These are phyloP conservation scores for Cataglyphis albicans DNA, from an alignment of 2,888 invertebrate species.

Conservation along the genomic window DNA sequence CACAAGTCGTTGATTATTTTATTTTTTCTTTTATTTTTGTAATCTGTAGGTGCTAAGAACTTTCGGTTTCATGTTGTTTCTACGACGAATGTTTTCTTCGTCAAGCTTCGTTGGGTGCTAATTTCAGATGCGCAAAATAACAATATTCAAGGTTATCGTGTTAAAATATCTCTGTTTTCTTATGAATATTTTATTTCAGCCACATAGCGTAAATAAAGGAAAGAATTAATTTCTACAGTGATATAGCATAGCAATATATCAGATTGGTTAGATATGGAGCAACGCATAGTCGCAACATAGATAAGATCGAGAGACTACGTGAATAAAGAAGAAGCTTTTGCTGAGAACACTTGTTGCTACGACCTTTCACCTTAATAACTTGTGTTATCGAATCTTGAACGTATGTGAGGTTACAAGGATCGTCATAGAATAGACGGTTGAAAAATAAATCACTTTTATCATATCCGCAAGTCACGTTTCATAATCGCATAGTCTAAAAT, in stretches of 20 bases:
- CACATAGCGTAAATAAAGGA: conserved; percentile 1
- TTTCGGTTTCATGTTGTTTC: neutral
- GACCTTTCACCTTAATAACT: conserved; percentile 41
- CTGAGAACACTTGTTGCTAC: conserved; percentile 72
- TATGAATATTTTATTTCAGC: conserved; percentile 48
- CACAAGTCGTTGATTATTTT: neutral
- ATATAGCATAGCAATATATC: conserved; percentile 28
- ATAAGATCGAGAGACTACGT: conserved; percentile 43
- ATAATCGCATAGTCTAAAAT: neutral
- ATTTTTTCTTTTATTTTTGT: neutral
- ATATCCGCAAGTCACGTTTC: neutral
- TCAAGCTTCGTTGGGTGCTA: neutral
- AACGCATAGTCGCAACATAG: conserved; percentile 10
- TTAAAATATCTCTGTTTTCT: neutral
- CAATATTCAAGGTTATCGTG: neutral
- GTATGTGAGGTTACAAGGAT: neutral
- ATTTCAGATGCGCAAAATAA: neutral
- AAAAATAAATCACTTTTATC: conserved; percentile 28
- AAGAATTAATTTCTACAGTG: conserved; percentile 48
- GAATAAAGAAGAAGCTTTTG: conserved; percentile 26
- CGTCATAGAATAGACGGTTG: neutral
- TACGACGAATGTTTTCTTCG: neutral
- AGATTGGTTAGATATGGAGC: conserved; percentile 56
- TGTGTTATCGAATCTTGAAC: neutral
- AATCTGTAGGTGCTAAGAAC: neutral